Conservation (phyloP, 2,888 invertebrate species). For the Aporophyla lueneburgensis region DNA sequence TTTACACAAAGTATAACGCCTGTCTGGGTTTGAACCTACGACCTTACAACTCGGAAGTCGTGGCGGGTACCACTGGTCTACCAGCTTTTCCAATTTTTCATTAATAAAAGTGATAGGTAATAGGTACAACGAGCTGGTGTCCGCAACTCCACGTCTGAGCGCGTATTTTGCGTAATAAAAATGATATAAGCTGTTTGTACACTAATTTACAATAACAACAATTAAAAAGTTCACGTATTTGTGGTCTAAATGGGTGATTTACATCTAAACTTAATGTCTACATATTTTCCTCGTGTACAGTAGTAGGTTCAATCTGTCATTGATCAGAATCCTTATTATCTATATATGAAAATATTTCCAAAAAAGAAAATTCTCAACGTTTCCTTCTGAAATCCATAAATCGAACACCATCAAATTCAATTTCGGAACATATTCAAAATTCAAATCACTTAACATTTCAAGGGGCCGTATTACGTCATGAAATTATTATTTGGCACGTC, state of each 20-base stretch:
- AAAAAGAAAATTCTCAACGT: neutral
- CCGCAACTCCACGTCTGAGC: too few species aligned
- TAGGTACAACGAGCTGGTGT: too few species aligned
- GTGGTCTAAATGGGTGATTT: neutral
- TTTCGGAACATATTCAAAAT: conserved; percentile 47
- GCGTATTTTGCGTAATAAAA: too few species aligned
- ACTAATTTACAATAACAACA: too few species aligned
- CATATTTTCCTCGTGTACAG: neutral
- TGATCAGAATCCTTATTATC: neutral
- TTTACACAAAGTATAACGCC: too few species aligned
- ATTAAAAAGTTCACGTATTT: neutral
- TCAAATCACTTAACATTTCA: conserved; percentile 55
- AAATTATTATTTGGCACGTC: conserved; percentile 73
- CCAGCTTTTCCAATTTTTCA: neutral
- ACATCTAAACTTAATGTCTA: neutral
- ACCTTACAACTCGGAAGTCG: too few species aligned
- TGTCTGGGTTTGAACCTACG: too few species aligned
- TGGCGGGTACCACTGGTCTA: too few species aligned
- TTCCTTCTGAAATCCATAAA: neutral
- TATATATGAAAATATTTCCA: neutral
- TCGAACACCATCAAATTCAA: conserved; percentile 40
- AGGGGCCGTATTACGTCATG: conserved; percentile 52
- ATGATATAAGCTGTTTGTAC: neutral
- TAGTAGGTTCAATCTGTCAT: neutral
- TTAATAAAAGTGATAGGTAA: neutral